Base-by-base conservation (phyloP, 2,113 vertebrate genomes). In the Varanus salvator region DNA sequence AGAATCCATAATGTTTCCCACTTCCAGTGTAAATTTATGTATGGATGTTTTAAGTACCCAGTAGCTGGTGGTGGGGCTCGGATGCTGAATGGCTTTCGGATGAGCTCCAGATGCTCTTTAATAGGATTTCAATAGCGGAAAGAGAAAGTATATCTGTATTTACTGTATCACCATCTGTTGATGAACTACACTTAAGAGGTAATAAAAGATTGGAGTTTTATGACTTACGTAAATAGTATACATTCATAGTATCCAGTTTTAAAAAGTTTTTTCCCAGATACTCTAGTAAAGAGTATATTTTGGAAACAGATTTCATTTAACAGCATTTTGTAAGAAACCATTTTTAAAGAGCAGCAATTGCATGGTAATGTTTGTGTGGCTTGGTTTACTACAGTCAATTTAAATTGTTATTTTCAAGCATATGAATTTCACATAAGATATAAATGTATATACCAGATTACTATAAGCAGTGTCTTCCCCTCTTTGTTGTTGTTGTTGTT, bases 121-220 rank as follows among this genome's bases (percentile, higher is more conserved):
- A 68, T 89, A 50, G 19, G 6, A 57, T 91, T 78, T 71, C 34
- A 78, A 23, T 60, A 60, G 38, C 21, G 27, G 27, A 77, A 87
- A 25, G 48, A 17, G 82, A 29, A 34, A 72, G 34, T 84, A 6
- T 44, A 60, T 60, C 27, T 23, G 27, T 68, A 57, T 78, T 60
- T 84, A 71, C 50, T 71, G 23, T 84, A 71, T n/a, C 87, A 66
- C 31, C 14, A 78, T 87, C 25, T 85, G 64, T 88, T 84, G 64
- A 64, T 80, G 66, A 85, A 80, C 34, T 85, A 29, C 52, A 72
- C 29, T 85, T 64, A 34, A 86, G 50, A 80, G 12, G 50, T 44
- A 48, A 78, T 84, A 52, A 88, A 87, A 60, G 38, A 44, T 81
- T 31, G 72, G 23, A 31, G 25, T 82, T 82, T 44, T 82, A 74